Evolutionary conservation across 2,888 invertebrate species (phyloP).

Genomic region (Tigriopus californicus): DNA sequence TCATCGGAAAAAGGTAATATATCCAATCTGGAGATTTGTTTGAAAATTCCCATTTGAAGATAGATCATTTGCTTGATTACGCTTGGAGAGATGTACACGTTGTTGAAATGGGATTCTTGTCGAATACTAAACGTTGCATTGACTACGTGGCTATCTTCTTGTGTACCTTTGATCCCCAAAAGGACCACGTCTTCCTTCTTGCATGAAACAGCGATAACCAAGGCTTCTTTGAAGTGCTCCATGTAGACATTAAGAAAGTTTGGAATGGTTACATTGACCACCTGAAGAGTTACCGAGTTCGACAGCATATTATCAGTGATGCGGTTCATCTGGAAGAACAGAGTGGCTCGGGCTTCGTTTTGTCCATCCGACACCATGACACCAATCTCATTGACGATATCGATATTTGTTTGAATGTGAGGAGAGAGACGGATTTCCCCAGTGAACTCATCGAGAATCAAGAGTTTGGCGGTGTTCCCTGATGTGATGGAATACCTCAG

Average conservation of each 20-base stretch:
- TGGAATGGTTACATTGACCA: constrained; percentile 81
- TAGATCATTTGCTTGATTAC: constrained; percentile 85
- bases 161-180: constrained; percentile 71
- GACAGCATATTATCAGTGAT: constrained; percentile 86
- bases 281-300: constrained; percentile 77
- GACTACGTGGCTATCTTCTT: constrained; percentile 64
- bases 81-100: constrained; percentile 64
- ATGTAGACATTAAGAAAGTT: constrained; percentile 67
- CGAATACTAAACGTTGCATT: constrained; percentile 85
- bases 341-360: constrained; percentile 78
- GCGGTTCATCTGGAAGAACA: constrained; percentile 69
- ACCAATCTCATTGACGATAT: constrained; percentile 78
- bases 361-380: constrained; percentile 85
- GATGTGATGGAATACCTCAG: constrained; percentile 62
- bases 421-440: constrained; percentile 75
- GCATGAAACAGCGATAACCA: constrained; percentile 78
- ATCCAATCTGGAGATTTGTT: constrained; percentile 31
- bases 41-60: constrained; percentile 65
- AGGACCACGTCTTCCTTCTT: constrained; percentile 79
- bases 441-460: constrained; percentile 58
- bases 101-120: constrained; percentile 54
- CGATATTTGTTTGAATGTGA: constrained; percentile 84
- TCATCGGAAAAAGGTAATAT: constrained; percentile 91
- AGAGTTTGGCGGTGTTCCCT: constrained; percentile 78
- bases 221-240: constrained; percentile 67